phyloP scores from a whole-genome alignment of 2,113 vertebrate species.

The Cranoglanis bouderius region DNA sequence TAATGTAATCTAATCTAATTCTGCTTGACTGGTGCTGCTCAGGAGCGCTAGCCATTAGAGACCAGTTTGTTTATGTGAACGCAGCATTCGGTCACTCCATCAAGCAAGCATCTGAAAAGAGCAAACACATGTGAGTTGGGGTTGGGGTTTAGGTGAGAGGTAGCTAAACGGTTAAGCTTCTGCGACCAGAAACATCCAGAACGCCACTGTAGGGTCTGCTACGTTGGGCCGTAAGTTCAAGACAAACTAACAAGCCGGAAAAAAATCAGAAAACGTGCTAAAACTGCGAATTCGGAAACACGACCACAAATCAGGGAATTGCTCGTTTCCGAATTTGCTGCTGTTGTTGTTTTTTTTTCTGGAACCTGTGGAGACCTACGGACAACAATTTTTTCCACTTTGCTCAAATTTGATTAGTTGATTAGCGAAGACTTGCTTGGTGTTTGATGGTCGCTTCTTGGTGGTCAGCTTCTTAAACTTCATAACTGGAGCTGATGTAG shows the following conservation, averaged over 20 bases:
- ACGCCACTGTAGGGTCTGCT: neutral
- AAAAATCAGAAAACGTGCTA: neutral
- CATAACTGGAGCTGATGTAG: neutral
- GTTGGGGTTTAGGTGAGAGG: too few relatives aligned
- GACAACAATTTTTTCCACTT: neutral
- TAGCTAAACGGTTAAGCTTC: neutral
- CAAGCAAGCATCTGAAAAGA: neutral
- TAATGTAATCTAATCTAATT: too few relatives aligned
- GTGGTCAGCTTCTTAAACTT: neutral
- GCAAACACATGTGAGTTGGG: neutral
- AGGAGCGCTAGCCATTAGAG: constrained; percentile 54
- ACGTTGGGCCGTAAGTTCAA: neutral
- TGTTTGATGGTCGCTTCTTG: neutral
- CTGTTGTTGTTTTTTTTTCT: neutral
- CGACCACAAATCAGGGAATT: neutral
- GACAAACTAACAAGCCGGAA: neutral
- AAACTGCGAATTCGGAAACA: neutral
- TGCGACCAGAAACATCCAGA: neutral
- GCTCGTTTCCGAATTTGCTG: neutral
- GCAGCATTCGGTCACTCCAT: constrained; percentile 30
- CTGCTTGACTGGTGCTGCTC: constrained; percentile 37
- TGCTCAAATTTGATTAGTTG: neutral
- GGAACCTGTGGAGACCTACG: too few relatives aligned
- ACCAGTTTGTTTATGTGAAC: constrained; percentile 48
- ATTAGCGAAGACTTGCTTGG: neutral